phyloP scores from a whole-genome alignment of 2,888 invertebrate species.

The Strigamia maritima region DNA sequence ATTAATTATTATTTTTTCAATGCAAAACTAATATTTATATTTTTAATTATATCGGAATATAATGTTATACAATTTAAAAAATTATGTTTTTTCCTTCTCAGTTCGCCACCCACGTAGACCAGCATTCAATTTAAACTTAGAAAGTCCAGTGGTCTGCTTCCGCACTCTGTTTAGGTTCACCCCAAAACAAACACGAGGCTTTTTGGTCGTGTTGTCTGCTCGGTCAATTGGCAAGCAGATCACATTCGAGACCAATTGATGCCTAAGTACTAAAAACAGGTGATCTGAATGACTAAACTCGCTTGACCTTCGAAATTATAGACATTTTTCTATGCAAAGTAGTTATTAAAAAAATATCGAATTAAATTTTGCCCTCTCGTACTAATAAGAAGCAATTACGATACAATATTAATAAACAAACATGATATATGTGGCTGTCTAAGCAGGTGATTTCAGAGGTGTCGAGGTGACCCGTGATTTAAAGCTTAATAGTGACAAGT shows the following conservation, averaged over 20 bases:
- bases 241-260: constrained; percentile 1
- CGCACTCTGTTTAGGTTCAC: constrained; percentile 6
- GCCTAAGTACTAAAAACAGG: constrained; percentile 8
- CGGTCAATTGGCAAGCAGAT: constrained; percentile 1
- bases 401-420: neutral
- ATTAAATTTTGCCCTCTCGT: neutral
- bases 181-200: neutral
- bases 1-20: too few relatives aligned
- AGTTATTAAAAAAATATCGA: neutral
- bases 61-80: too few relatives aligned
- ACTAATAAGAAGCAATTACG: constrained; percentile 22
- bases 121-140: neutral
- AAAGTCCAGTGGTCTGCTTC: constrained; percentile 8
- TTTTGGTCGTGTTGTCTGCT: neutral
- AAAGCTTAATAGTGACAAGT: constrained; percentile 21
- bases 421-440: neutral
- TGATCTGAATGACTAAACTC: constrained; percentile 2
- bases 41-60: too few relatives aligned
- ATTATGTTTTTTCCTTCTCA: neutral
- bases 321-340: neutral
- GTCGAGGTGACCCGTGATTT: constrained; percentile 19
- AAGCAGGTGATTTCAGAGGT: constrained; percentile 23
- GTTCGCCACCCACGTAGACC: constrained; percentile 14
- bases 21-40: too few relatives aligned
- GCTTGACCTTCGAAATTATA: constrained; percentile 12